Evolutionary conservation across 2,113 vertebrate genomes (phyloP), one percentile per base, ranked within the genome.

Genomic region (Pteruthius melanotis): DNA sequence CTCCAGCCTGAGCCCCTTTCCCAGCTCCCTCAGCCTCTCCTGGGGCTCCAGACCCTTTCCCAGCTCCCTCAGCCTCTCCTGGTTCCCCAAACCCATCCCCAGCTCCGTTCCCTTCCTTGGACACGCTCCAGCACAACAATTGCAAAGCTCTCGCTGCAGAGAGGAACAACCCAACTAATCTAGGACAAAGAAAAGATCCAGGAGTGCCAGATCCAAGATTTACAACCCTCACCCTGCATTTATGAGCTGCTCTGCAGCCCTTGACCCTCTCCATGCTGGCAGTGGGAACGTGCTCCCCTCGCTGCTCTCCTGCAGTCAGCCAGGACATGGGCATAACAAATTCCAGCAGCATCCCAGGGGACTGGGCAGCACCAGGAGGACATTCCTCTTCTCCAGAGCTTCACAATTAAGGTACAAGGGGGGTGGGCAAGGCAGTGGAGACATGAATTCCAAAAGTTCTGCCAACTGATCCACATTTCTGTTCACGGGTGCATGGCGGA

Each of bases 81-180:
- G 53, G 30, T 1, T 30, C 54, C 26, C 53, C 52, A 52, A 2
- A 0, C 39, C 24, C 19, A 24, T n/a, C 9, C 37, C 39, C 61
- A 31, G 9, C 39, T 18, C 11, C 5, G 0, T 14, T 56, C 40
- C 33, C 21, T 39, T 6, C 10, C 9, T 50, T 45, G 61, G 39
- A 5, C 26, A 4, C 0, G 6, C 7, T 56, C 63, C 52, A 68
- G 9, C 11, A 1, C n/a, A 42, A 10, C 52, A 33, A 15, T 1
- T 8, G 11, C 42, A 21, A 21, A 82, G 19, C 5, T 44, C 6
- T 49, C 22, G 4, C 9, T 21, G 7, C 23, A 52, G 31, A 72
- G 7, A 10, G 27, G n/a, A 66, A 2, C 52, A 16, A 30, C 22
- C 7, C 57, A 8, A 50, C 56, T 11, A 56, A 19, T 27, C 27